These are phyloP conservation scores for Leucophenga montana DNA, from an alignment of 2,888 invertebrate species.

Conservation along the genomic window DNA sequence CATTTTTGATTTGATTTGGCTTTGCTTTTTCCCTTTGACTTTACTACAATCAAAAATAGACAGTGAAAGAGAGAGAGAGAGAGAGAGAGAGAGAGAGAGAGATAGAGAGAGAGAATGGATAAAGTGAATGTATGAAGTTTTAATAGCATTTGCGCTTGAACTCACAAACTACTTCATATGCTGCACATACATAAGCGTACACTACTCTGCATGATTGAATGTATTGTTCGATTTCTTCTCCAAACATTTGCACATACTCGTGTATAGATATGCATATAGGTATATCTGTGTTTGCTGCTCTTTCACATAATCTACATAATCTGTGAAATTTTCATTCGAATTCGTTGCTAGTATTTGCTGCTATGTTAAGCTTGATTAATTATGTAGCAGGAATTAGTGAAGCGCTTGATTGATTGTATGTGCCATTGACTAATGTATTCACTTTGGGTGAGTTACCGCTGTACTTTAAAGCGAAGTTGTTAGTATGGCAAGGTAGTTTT, in stretches of 20 bases:
- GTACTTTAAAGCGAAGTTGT: not conserved
- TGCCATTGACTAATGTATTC: constrained; percentile 20
- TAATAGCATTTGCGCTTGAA: constrained; percentile 27
- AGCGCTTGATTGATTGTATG: constrained; percentile 41
- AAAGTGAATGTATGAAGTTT: not conserved
- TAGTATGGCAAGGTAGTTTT: no score
- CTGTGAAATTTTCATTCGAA: not conserved
- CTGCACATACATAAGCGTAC: no score
- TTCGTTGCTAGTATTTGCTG: not conserved
- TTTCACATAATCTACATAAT: no score
- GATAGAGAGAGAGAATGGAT: no score
- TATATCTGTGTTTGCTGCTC: no score
- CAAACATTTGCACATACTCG: no score
- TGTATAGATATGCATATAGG: no score
- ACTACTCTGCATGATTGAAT: constrained; percentile 3
- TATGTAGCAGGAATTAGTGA: constrained; percentile 1
- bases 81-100: no score
- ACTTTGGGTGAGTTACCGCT: constrained; percentile 25
- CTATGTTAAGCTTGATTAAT: constrained; percentile 19
- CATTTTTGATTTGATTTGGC: constrained; percentile 27
- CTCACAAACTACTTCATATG: constrained; percentile 11
- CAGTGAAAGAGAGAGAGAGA: no score
- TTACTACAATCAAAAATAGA: no score
- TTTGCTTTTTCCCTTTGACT: not conserved
- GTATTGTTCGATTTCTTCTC: not conserved